Evolutionary conservation across 1,140 invertebrate species (phyloP).

Genomic region (Oreohelix idahoensis): DNA sequence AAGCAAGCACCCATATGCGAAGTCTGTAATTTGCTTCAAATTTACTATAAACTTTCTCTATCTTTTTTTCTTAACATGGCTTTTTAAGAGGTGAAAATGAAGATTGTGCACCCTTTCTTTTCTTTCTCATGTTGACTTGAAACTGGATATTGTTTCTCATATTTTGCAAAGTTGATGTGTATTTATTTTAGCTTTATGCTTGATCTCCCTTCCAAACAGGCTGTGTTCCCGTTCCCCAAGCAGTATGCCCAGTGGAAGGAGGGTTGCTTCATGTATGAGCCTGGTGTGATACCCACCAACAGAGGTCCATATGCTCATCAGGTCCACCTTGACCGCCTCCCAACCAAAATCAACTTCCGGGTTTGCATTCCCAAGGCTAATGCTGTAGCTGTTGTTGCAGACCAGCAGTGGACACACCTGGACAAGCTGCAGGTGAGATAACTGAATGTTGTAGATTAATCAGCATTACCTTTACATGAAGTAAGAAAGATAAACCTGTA

Average conservation of each 20-base stretch:
- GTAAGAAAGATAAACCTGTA: too few species aligned
- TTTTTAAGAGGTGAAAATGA: too few species aligned
- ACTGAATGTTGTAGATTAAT: neutral
- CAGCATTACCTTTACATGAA: neutral
- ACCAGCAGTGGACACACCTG: conserved; percentile 71
- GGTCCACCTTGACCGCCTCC: conserved; percentile 47
- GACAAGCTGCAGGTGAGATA: conserved; percentile 49
- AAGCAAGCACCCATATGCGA: too few species aligned
- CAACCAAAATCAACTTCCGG: conserved; percentile 58
- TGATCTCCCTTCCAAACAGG: conserved; percentile 22
- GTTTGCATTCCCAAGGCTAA: conserved; percentile 67
- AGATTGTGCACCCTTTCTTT: too few species aligned
- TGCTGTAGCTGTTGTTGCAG: conserved; percentile 68
- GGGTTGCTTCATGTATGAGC: conserved; percentile 70
- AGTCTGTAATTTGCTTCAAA: too few species aligned
- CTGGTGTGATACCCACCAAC: conserved; percentile 55
- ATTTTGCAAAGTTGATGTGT: too few species aligned
- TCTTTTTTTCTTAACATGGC: too few species aligned
- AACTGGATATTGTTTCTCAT: too few species aligned
- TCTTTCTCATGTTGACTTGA: too few species aligned
- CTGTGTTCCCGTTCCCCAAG: conserved; percentile 69
- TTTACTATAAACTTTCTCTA: too few species aligned
- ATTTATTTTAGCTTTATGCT: neutral
- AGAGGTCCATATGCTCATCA: conserved; percentile 39
- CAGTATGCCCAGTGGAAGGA: conserved; percentile 74